Evolutionary conservation across 2,797 vertebrate species (phyloP), one percentile per base, ranked within the genome.

Genomic region (Gymnothorax reevesii): DNA sequence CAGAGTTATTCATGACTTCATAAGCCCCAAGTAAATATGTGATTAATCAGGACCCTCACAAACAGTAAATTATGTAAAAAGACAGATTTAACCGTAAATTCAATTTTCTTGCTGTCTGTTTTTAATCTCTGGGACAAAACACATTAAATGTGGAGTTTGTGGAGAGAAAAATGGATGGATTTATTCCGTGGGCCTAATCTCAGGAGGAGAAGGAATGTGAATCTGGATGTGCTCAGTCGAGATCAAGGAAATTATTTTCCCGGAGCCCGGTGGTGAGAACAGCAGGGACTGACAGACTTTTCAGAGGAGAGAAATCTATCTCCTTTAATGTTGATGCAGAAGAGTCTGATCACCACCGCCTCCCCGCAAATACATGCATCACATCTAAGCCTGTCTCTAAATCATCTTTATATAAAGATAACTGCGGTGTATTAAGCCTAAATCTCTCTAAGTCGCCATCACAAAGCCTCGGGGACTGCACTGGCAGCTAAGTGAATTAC

Each of bases 41-140:
- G 52, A 33, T 52, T 27, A 57, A 80, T 82, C 77, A 66, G 77
- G 85, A 60, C 22, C 55, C 4, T 42, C 6, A 22, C 85, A 82
- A 12, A 82, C 6, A 86, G 64, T 82, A 33, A 86, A 86, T 49
- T 79, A 54, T 80, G 25, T 42, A 4, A 42, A 33, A 64, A 57
- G 83, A 54, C 52, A 9, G 77, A 55, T 55, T 55, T 7, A n/a
- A 55, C 49, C 52, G 0, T 54, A 55, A 55, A 42, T 75, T 75
- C 71, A 75, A 42, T 15, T 79, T 52, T 42, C 27, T 42, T 17
- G 12, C 27, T 82, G 42, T 86, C 60, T 55, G 2, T 86, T 62
- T 86, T 54, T 80, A 80, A 79, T 82, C 85, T 59, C n/a, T n/a
- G 17, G 85, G 75, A 59, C n/a, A 25, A 82, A 15, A 82, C 6